Evolutionary conservation across 2,888 invertebrate species (phyloP).

Genomic region (Chymomyza procnemis): DNA sequence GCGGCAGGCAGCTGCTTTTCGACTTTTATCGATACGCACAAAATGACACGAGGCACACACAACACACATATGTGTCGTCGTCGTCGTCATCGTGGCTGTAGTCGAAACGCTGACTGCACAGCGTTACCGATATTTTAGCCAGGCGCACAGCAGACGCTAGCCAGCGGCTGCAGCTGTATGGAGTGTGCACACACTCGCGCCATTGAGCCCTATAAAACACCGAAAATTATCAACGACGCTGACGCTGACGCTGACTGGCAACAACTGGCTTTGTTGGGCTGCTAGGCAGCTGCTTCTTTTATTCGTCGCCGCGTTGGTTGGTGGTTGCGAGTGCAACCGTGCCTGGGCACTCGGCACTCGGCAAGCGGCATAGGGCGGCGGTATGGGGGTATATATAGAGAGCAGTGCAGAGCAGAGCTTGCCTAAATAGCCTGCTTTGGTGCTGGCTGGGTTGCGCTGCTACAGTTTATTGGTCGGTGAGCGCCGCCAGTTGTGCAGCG

Average conservation of each 20-base stretch:
- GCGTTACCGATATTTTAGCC: constrained; percentile 78
- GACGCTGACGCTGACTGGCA: constrained; percentile 16
- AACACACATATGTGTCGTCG: constrained; percentile 29
- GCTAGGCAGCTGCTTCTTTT: constrained; percentile 61
- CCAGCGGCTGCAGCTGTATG: constrained; percentile 25
- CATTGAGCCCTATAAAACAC: background rate
- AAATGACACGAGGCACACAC: too few relatives aligned
- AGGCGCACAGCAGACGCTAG: constrained; percentile 64
- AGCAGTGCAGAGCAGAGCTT: too few relatives aligned
- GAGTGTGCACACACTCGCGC: too few relatives aligned
- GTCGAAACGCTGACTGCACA: constrained; percentile 62
- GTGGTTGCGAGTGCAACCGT: too few relatives aligned
- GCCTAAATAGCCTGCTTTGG: constrained; percentile 5
- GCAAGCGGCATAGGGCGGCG: too few relatives aligned
- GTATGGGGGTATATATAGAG: too few relatives aligned
- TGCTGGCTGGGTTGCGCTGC: constrained; percentile 9
- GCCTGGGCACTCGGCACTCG: too few relatives aligned
- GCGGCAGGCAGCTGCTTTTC: constrained; percentile 18
- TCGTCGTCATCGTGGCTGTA: constrained; percentile 5
- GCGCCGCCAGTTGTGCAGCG: constrained; percentile 59
- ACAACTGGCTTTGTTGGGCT: constrained; percentile 45
- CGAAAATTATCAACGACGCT: background rate
- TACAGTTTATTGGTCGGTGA: constrained; percentile 71
- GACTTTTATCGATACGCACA: constrained; percentile 51
- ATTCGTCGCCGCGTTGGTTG: constrained; percentile 51